Evolutionary conservation across 2,888 invertebrate species (phyloP).

Genomic region (Mayetiola destructor): DNA sequence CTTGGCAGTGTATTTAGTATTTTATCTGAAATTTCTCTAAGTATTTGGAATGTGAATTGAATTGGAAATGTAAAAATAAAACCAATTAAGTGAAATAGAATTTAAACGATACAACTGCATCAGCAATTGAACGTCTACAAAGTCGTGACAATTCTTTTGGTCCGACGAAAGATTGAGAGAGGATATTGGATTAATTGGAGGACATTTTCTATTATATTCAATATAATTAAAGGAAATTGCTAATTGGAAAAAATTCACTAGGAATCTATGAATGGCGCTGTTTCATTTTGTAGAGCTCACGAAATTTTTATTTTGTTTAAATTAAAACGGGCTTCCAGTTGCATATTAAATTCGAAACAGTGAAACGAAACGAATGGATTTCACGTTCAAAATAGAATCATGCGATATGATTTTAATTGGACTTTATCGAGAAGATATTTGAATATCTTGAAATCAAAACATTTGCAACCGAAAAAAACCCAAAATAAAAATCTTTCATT

Average conservation of each 20-base stretch:
- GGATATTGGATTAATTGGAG: not conserved
- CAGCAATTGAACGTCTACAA: not conserved
- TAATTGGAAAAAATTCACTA: conserved; percentile 10
- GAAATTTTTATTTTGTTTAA: too few species aligned
- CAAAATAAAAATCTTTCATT: too few species aligned
- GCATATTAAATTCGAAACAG: too few species aligned
- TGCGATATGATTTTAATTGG: too few species aligned
- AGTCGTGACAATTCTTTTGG: not conserved
- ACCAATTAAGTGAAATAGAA: conserved; percentile 1
- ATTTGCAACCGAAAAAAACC: too few species aligned
- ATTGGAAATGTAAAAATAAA: not conserved
- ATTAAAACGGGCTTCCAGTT: too few species aligned
- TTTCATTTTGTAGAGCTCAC: too few species aligned
- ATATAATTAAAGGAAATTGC: conserved; percentile 8
- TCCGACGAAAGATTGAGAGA: not conserved
- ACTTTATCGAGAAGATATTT: too few species aligned
- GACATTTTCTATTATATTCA: conserved; percentile 3
- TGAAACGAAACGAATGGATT: too few species aligned
- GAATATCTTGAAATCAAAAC: too few species aligned
- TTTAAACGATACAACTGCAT: not conserved
- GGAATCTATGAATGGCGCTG: too few species aligned
- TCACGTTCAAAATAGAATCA: too few species aligned
- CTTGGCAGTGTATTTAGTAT: conserved; percentile 7
- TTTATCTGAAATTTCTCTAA: not conserved
- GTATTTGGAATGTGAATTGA: conserved; percentile 1